Evolutionary conservation across 2,888 invertebrate genomes (phyloP).

Genomic region (Amaurobius ferox): DNA sequence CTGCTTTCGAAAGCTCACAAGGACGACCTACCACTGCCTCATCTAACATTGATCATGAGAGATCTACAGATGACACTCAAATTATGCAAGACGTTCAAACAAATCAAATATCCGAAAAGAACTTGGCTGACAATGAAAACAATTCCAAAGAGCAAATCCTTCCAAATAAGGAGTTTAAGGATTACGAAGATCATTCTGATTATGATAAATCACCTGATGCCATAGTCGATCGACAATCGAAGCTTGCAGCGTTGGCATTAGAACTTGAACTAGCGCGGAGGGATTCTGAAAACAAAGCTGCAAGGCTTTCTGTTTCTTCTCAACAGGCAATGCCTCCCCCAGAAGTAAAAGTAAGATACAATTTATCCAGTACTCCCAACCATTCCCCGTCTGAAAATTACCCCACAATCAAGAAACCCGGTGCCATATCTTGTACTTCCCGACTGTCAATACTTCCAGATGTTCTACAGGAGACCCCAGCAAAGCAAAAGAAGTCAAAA

Average conservation of each 20-base stretch:
- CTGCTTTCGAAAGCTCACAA: too few species aligned
- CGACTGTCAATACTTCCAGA: slow-evolving; percentile 46
- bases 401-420: slow-evolving; percentile 34
- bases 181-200: slow-evolving; percentile 17
- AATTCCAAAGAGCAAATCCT: background rate
- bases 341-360: slow-evolving; percentile 9
- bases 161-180: background rate
- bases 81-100: background rate
- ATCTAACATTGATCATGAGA: too few species aligned
- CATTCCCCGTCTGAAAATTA: slow-evolving; percentile 5
- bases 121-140: background rate
- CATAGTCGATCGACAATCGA: slow-evolving; percentile 55
- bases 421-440: slow-evolving; percentile 39
- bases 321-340: background rate
- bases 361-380: background rate
- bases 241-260: slow-evolving; percentile 61
- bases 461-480: slow-evolving; percentile 47
- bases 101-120: background rate
- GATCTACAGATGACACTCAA: background rate
- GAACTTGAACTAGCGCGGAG: slow-evolving; percentile 59
- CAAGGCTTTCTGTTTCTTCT: background rate
- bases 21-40: too few species aligned
- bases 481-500: slow-evolving; percentile 80
- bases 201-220: slow-evolving; percentile 47
- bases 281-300: slow-evolving; percentile 25